Percentiles rank a stretch among this genome's conserved stretches.
Conservation (phyloP, 2,888 invertebrate genomes). For the Heliconius aoede region DNA sequence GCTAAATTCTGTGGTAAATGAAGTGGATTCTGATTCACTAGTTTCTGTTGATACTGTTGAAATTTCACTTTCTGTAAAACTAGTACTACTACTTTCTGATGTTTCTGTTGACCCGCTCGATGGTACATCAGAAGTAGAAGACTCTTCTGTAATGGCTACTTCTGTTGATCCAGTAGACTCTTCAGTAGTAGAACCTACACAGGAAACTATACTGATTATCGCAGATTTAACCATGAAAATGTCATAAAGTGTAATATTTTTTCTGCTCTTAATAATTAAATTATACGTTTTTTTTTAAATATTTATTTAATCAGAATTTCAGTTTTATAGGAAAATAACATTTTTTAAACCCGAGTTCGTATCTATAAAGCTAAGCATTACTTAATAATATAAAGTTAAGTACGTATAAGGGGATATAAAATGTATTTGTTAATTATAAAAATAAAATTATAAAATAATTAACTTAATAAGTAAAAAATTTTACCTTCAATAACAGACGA, state of each 20-base stretch:
- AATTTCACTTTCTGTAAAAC: conserved; percentile 27
- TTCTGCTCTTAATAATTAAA: background rate
- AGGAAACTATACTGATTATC: background rate
- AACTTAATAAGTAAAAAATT: background rate
- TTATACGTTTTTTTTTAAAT: background rate
- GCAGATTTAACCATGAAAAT: background rate
- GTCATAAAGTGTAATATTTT: background rate
- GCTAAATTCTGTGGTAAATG: conserved; percentile 12
- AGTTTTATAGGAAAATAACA: background rate
- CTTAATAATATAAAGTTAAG: background rate
- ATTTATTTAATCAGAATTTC: background rate
- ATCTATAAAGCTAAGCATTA: background rate
- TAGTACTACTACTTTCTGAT: conserved; percentile 17
- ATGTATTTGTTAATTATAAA: background rate
- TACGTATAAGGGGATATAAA: too few species aligned
- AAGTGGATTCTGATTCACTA: conserved; percentile 10
- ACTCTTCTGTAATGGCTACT: background rate
- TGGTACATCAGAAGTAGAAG: conserved; percentile 4
- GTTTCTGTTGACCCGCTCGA: conserved; percentile 35
- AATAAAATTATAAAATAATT: background rate
- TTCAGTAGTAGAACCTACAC: conserved; percentile 27
- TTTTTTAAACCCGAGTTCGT: background rate
- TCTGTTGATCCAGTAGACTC: conserved; percentile 23
- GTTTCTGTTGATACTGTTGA: conserved; percentile 32
- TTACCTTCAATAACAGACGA: conserved; percentile 15